Conservation (phyloP, 2,888 invertebrate genomes). For the Acleris sparsana region DNA sequence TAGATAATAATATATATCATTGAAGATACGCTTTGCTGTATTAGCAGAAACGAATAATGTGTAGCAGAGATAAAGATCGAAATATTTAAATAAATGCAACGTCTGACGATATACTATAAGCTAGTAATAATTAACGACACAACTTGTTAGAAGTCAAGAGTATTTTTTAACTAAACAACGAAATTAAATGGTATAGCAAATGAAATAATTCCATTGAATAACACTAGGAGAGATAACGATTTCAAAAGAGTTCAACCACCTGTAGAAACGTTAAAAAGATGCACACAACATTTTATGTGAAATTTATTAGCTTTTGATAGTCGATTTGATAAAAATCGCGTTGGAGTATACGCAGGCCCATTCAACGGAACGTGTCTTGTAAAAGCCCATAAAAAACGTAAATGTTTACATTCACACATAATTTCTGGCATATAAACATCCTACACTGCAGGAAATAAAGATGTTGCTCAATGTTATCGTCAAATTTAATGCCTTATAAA, state of each 20-base stretch:
- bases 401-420: conserved; percentile 40
- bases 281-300: conserved; percentile 29
- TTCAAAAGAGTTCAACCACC: conserved; percentile 10
- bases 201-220: too few species aligned
- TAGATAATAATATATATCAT: too few species aligned
- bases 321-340: conserved; percentile 34
- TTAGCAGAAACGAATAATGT: too few species aligned
- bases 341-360: conserved; percentile 29
- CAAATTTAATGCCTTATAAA: not conserved
- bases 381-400: conserved; percentile 34
- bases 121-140: too few species aligned
- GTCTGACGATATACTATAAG: too few species aligned
- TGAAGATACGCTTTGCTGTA: too few species aligned
- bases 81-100: too few species aligned
- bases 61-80: too few species aligned
- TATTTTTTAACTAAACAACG: not conserved
- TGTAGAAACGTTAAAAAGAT: not conserved
- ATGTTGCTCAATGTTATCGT: conserved; percentile 4
- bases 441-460: conserved; percentile 20
- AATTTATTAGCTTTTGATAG: conserved; percentile 37
- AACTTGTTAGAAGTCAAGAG: too few species aligned
- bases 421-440: conserved; percentile 29
- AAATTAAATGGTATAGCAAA: too few species aligned
- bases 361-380: conserved; percentile 8
- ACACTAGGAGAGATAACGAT: not conserved